Evolutionary conservation across 1,140 invertebrate genomes (phyloP), one percentile per base, ranked within the genome.

Genomic region (Chironomus striatipennis): DNA sequence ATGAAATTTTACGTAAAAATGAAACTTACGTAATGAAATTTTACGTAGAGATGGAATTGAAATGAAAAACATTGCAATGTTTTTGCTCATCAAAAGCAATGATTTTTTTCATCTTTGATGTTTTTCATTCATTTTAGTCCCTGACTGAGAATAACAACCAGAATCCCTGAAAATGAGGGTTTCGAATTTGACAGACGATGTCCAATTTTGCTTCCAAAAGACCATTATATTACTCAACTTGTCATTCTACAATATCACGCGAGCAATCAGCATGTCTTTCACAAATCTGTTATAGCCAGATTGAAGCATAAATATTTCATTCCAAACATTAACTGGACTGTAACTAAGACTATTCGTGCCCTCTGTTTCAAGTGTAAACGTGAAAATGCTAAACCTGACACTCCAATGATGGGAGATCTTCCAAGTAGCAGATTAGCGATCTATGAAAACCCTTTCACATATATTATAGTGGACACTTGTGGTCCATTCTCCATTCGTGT

Each of bases 401-500:
- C 17, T 42, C 75, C 43, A 24, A 10, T 18, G 21, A 75, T 74
- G 73, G 65, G 73, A 12, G 43, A 74, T n/a, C 18, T 76, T 10
- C 74, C 75, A 21, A 73, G 7, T 18, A 42, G 67, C 9, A 65
- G 74, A 47, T 10, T 75, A 9, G 43, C 74, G 21, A 18, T 67
- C 2, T 75, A 73, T 75, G 74, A 74, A 34, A 42, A 67, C 0
- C 76, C 79, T 1, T 79, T 79, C 24, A 76, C 77, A 0, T 75
- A 73, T 74, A 74, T 17, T 8, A 78, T 77, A 0, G 0, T 80
- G 0, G 79, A 80, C 72, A 76, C 76, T 21, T 79, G 79, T 74
- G 77, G 80, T 0, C 79, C 80, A 2, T 24, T 78, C 12, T 75
- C 15, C 0, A 75, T 79, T 0, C 74, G 76, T 0, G 43, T 79